These are phyloP conservation scores for Lutraria lutraria DNA, from an alignment of 2,888 invertebrate species.

Conservation along the genomic window DNA sequence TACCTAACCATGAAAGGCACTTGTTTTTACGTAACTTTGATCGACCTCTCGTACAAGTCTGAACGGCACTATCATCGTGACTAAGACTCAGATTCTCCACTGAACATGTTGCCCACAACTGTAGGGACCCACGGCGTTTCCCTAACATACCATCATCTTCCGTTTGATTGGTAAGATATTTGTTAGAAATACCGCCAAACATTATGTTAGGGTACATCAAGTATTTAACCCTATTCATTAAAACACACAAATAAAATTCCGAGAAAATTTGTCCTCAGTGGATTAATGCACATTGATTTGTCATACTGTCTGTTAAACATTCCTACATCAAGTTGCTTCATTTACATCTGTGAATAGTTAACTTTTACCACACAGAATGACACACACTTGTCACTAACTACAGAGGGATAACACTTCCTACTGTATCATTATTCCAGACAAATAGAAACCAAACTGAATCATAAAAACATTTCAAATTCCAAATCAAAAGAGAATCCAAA, in stretches of 20 bases:
- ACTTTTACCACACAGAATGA: not conserved
- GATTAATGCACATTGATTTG: not conserved
- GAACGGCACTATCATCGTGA: conserved; percentile 68
- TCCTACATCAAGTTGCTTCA: not conserved
- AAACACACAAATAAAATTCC: not conserved
- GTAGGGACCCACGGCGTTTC: conserved; percentile 58
- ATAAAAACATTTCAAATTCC: no score
- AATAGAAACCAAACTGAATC: no score
- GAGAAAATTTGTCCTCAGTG: not conserved
- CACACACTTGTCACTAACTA: conserved; percentile 16
- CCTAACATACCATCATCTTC: conserved; percentile 19
- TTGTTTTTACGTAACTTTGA: conserved; percentile 70
- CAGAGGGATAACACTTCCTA: not conserved
- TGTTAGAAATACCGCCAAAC: conserved; percentile 16
- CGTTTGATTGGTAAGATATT: not conserved
- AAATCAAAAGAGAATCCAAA: no score
- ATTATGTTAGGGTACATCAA: conserved; percentile 20
- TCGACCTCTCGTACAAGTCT: conserved; percentile 64
- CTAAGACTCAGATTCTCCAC: conserved; percentile 73
- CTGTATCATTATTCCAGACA: no score
- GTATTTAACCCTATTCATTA: not conserved
- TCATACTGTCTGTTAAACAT: not conserved
- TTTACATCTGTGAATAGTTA: not conserved
- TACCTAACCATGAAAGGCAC: conserved; percentile 74
- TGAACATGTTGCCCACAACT: conserved; percentile 72